Percentiles rank a stretch among this genome's conserved stretches.
These are phyloP conservation scores for Riptortus pedestris DNA, from an alignment of 1,140 invertebrate species.

Conservation along the genomic window DNA sequence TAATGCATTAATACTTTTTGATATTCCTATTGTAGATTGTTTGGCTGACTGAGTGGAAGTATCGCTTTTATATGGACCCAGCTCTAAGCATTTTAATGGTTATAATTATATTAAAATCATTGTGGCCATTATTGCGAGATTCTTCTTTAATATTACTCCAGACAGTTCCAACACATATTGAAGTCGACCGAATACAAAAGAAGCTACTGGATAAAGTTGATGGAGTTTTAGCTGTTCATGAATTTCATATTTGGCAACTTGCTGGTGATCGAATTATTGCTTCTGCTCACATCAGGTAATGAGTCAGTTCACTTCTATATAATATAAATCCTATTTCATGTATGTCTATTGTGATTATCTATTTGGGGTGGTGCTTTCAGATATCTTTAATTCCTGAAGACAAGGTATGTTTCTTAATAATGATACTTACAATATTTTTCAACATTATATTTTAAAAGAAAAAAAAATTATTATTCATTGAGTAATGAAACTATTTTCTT, in stretches of 20 bases:
- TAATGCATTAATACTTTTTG: background rate
- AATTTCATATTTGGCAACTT: constrained; percentile 90
- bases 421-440: too few relatives aligned
- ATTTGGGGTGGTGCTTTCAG: too few relatives aligned
- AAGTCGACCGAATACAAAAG: constrained; percentile 78
- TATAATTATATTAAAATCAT: constrained; percentile 65
- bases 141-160: constrained; percentile 81
- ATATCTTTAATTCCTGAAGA: too few relatives aligned
- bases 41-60: constrained; percentile 74
- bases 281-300: constrained; percentile 75
- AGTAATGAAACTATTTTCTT: too few relatives aligned
- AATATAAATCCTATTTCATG: background rate
- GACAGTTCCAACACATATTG: constrained; percentile 86
- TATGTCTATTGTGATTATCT: too few relatives aligned
- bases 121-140: constrained; percentile 78
- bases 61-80: constrained; percentile 84
- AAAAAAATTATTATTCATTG: too few relatives aligned
- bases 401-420: too few relatives aligned
- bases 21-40: constrained; percentile 46
- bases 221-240: constrained; percentile 82
- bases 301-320: too few relatives aligned
- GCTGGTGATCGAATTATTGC: constrained; percentile 86
- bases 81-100: constrained; percentile 76
- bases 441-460: too few relatives aligned
- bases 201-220: constrained; percentile 75